phyloP scores from a whole-genome alignment of 2,113 vertebrate species.

The Bagarius yarrelli region DNA sequence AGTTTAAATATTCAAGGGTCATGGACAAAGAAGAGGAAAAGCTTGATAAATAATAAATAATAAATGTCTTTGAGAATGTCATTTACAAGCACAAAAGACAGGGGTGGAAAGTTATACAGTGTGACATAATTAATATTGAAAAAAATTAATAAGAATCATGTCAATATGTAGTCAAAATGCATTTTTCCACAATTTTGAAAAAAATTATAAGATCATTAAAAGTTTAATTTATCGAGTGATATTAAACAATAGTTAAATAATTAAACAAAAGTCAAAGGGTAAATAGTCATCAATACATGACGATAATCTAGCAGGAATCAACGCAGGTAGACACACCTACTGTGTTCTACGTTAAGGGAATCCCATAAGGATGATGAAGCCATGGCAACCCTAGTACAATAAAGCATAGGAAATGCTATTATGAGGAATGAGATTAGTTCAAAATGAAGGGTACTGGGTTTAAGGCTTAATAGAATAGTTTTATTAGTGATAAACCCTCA shows the following conservation, averaged over 20 bases:
- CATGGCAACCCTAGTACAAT: neutral
- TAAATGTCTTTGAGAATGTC: neutral
- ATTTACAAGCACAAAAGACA: neutral
- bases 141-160: neutral
- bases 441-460: neutral
- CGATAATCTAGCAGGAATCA: neutral
- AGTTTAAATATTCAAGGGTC: neutral
- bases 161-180: neutral
- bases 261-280: neutral
- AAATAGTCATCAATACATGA: neutral
- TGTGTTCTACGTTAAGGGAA: neutral
- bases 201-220: neutral
- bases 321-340: neutral
- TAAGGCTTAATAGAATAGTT: neutral
- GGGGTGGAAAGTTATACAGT: neutral
- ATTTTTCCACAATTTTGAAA: neutral
- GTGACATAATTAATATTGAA: no score
- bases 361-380: neutral
- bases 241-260: neutral
- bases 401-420: neutral
- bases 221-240: neutral
- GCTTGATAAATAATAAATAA: neutral
- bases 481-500: neutral
- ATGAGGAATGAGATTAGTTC: neutral
- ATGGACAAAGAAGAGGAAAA: neutral